phyloP scores from a whole-genome alignment of 2,113 vertebrate genomes.

The Vulpes ferrilata region DNA sequence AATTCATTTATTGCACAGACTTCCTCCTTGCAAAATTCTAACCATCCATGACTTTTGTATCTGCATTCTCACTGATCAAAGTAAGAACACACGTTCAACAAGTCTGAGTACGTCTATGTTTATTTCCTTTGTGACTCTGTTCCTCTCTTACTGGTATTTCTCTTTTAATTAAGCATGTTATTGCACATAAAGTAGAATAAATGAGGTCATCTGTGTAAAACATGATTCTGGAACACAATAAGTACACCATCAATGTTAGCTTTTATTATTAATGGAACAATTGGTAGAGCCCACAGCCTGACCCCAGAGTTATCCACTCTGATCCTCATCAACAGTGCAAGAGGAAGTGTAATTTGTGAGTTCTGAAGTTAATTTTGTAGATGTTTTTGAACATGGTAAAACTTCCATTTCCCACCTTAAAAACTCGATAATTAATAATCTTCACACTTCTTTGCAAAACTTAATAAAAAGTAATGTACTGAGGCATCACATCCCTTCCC shows the following conservation, averaged over 20 bases:
- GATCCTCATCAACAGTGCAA: neutral
- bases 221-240: neutral
- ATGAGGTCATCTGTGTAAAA: neutral
- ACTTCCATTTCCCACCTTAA: conserved; percentile 33
- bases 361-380: neutral
- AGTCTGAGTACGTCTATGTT: neutral
- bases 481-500: neutral
- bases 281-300: neutral
- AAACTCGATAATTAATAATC: conserved; percentile 66
- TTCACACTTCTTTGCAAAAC: conserved; percentile 65
- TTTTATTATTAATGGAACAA: neutral
- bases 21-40: neutral
- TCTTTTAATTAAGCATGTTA: neutral
- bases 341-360: neutral
- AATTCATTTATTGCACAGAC: neutral
- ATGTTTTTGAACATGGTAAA: conserved; percentile 31
- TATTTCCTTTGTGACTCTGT: neutral
- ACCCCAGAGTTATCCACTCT: neutral
- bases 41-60: neutral
- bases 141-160: neutral
- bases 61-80: neutral
- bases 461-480: conserved; percentile 18
- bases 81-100: neutral
- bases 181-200: neutral
- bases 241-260: neutral